Evolutionary conservation across 2,888 invertebrate genomes (phyloP).

Genomic region (Lochmaea capreae): DNA sequence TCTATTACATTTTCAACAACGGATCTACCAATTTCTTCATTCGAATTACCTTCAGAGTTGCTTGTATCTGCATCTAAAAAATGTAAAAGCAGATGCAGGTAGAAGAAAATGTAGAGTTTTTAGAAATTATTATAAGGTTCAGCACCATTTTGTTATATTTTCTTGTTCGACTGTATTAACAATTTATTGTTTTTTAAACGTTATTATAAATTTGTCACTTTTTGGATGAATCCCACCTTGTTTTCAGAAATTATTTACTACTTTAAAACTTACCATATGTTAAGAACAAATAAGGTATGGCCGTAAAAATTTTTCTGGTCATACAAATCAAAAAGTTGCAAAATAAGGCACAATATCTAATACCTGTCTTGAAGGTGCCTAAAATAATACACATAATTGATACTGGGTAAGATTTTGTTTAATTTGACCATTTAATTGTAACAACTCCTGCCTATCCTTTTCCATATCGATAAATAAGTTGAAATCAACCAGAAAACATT

Average conservation of each 20-base stretch:
- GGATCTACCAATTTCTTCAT: background rate
- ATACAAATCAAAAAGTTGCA: constrained; percentile 40
- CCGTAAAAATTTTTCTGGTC: constrained; percentile 39
- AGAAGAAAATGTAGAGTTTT: no score
- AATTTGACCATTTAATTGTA: background rate
- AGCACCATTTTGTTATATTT: no score
- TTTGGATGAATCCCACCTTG: constrained; percentile 19
- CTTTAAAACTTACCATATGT: constrained; percentile 34
- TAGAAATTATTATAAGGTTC: no score
- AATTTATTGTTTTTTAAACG: no score
- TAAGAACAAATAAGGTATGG: constrained; percentile 34
- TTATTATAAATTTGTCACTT: constrained; percentile 1
- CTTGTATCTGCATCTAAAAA: background rate
- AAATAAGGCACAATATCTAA: constrained; percentile 42
- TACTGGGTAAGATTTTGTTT: background rate
- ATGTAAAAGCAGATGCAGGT: background rate
- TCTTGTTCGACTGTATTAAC: no score
- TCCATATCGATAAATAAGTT: background rate
- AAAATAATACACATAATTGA: constrained; percentile 37
- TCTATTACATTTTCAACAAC: background rate
- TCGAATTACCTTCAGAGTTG: background rate
- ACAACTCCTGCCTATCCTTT: no score
- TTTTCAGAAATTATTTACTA: constrained; percentile 7
- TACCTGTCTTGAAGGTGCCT: constrained; percentile 39
- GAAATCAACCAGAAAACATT: background rate